phyloP scores from a whole-genome alignment of 2,797 vertebrate species.

The Leucoraja ocellata region DNA sequence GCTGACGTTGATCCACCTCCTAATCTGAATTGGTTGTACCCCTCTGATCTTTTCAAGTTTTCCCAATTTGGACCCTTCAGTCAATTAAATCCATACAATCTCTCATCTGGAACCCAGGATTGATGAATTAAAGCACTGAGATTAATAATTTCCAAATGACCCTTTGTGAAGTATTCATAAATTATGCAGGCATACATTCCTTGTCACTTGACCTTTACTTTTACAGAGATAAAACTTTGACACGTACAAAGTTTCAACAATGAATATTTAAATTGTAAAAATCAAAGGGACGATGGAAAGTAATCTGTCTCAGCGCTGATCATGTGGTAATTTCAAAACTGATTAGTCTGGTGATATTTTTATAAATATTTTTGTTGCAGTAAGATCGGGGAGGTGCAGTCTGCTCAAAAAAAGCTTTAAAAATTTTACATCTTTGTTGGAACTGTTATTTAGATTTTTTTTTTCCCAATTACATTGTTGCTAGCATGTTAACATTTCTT shows the following conservation, averaged over 20 bases:
- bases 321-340: neutral
- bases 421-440: neutral
- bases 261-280: neutral
- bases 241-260: neutral
- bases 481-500: neutral
- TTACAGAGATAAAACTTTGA: slow-evolving; percentile 20
- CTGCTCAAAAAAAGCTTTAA: neutral
- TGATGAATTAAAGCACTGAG: neutral
- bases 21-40: slow-evolving; percentile 4
- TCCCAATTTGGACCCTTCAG: neutral
- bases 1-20: neutral
- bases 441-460: neutral
- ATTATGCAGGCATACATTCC: slow-evolving; percentile 22
- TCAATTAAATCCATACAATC: slow-evolving; percentile 10
- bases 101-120: neutral
- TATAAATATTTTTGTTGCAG: neutral
- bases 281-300: neutral
- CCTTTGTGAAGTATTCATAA: neutral
- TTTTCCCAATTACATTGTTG: neutral
- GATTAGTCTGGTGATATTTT: neutral
- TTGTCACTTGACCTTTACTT: neutral
- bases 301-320: neutral
- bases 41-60: slow-evolving; percentile 7
- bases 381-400: neutral
- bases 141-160: neutral